phyloP scores from a whole-genome alignment of 2,888 invertebrate species.

The Cephus spinipes region DNA sequence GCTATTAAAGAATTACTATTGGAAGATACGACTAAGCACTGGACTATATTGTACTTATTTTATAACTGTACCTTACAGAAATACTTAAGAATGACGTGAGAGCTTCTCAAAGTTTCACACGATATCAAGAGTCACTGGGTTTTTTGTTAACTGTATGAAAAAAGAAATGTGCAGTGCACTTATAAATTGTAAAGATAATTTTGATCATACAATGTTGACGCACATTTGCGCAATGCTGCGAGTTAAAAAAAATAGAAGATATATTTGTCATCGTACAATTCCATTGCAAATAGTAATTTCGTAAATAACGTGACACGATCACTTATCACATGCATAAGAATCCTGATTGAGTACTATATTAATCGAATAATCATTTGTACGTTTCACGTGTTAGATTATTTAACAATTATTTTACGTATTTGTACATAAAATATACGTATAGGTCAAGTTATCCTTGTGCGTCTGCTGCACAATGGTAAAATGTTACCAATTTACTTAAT shows the following conservation, averaged over 20 bases:
- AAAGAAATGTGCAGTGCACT: neutral
- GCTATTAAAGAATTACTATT: neutral
- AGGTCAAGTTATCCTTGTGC: neutral
- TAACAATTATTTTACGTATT: neutral
- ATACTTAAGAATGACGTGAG: neutral
- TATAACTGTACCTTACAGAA: neutral
- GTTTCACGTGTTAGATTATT: neutral
- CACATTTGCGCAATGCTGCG: neutral
- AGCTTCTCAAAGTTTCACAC: neutral
- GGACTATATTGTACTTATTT: neutral
- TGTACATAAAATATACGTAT: neutral
- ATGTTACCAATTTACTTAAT: neutral
- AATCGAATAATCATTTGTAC: neutral
- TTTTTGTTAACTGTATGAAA: neutral
- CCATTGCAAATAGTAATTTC: neutral
- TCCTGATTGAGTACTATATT: neutral
- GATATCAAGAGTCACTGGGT: neutral
- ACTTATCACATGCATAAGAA: neutral
- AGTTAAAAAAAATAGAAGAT: neutral
- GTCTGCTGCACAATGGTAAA: neutral
- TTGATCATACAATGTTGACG: neutral
- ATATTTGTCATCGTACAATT: neutral
- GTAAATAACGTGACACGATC: neutral
- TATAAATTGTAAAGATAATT: neutral
- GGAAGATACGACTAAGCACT: neutral